Conservation (phyloP, 1,140 invertebrate species). For the Diabrotica undecimpunctata region DNA sequence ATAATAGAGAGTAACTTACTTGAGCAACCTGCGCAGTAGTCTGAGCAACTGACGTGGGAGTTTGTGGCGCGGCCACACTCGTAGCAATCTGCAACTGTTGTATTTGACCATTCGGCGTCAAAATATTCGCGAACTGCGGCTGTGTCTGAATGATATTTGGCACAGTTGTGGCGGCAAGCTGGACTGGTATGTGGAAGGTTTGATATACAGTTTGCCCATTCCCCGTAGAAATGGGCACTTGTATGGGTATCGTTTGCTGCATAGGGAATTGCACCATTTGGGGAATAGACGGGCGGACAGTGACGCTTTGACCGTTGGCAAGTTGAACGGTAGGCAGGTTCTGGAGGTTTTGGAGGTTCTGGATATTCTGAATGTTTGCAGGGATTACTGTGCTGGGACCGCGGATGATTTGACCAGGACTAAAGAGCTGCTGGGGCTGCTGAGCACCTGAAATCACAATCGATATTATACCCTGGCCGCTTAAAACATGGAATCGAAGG, state of each 20-base stretch:
- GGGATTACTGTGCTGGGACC: slow-evolving; percentile 38
- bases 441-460: slow-evolving; percentile 46
- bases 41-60: slow-evolving; percentile 39
- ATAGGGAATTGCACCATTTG: slow-evolving; percentile 76
- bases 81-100: slow-evolving; percentile 62
- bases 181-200: slow-evolving; percentile 86
- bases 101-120: slow-evolving; percentile 82
- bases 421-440: slow-evolving; percentile 49
- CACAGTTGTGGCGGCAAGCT: slow-evolving; percentile 60
- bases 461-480: too few species aligned
- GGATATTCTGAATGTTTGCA: slow-evolving; percentile 38
- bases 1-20: slow-evolving; percentile 18
- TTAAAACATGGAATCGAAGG: too few species aligned
- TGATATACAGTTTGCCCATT: slow-evolving; percentile 92
- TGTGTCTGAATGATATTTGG: slow-evolving; percentile 55
- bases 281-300: slow-evolving; percentile 47
- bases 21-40: slow-evolving; percentile 21
- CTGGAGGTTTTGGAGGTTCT: slow-evolving; percentile 26
- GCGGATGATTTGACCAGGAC: slow-evolving; percentile 45
- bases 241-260: slow-evolving; percentile 85
- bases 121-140: slow-evolving; percentile 76
- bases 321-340: slow-evolving; percentile 49
- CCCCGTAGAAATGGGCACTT: slow-evolving; percentile 83
- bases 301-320: slow-evolving; percentile 70
- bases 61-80: slow-evolving; percentile 41